phyloP scores from a whole-genome alignment of 2,888 invertebrate genomes.

The Coecobrya sp. region DNA sequence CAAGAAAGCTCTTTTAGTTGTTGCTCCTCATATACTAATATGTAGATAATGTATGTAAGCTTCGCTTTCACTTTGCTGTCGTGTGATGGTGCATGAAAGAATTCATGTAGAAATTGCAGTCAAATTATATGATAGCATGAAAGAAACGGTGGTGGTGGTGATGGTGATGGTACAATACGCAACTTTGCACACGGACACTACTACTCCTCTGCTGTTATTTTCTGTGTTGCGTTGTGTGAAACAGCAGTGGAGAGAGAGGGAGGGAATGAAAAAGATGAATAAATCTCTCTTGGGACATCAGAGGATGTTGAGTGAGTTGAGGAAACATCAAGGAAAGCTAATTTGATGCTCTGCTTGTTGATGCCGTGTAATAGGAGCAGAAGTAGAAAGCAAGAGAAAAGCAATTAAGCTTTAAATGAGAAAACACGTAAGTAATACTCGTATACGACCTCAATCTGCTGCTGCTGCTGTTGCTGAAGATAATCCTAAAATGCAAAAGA shows the following conservation, averaged over 20 bases:
- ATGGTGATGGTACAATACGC: background rate
- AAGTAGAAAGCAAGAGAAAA: conserved; percentile 60
- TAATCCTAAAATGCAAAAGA: conserved; percentile 69
- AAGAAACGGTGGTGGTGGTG: conserved; percentile 17
- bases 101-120: conserved; percentile 23
- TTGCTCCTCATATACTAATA: background rate
- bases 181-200: conserved; percentile 8
- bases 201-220: background rate
- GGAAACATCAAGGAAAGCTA: conserved; percentile 79
- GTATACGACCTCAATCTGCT: conserved; percentile 61
- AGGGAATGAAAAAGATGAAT: conserved; percentile 70
- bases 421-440: conserved; percentile 47
- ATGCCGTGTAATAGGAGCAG: conserved; percentile 54
- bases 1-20: conserved; percentile 35
- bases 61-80: conserved; percentile 17
- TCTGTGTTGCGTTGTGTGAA: conserved; percentile 43
- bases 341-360: conserved; percentile 80
- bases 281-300: conserved; percentile 78
- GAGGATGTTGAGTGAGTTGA: conserved; percentile 66
- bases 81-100: conserved; percentile 17
- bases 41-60: background rate
- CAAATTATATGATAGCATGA: conserved; percentile 45
- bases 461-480: background rate
- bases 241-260: too few species aligned
- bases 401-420: conserved; percentile 78